Evolutionary conservation across 1,140 invertebrate species (phyloP).

Genomic region (Stenopsyche tienmushanensis): DNA sequence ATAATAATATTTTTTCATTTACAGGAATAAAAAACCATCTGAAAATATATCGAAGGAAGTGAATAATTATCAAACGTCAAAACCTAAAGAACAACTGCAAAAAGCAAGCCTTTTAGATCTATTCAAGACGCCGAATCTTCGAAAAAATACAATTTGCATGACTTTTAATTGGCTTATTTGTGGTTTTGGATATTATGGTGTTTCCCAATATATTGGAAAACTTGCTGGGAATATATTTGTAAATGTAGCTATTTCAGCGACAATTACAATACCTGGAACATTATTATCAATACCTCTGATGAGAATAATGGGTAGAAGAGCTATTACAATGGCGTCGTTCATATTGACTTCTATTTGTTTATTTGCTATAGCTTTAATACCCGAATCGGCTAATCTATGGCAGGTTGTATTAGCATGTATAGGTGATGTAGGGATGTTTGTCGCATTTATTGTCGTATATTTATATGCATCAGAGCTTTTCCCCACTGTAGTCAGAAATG

Average conservation of each 20-base stretch:
- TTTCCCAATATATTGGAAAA: conserved; percentile 72
- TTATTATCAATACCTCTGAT: conserved; percentile 63
- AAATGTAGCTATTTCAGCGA: conserved; percentile 68
- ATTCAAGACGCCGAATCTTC: conserved; percentile 71
- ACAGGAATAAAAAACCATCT: conserved; percentile 58
- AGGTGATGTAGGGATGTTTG: conserved; percentile 68
- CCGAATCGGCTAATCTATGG: conserved; percentile 52
- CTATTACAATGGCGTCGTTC: conserved; percentile 60
- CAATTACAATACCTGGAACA: conserved; percentile 63
- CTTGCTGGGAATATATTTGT: conserved; percentile 71
- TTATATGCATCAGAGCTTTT: conserved; percentile 69
- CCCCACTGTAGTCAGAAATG: conserved; percentile 67
- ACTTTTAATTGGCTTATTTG: conserved; percentile 70
- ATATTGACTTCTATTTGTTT: conserved; percentile 59
- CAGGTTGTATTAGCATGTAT: conserved; percentile 61
- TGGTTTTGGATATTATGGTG: conserved; percentile 73
- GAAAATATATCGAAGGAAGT: conserved; percentile 56
- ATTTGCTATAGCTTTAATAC: conserved; percentile 57
- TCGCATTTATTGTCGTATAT: conserved; percentile 67
- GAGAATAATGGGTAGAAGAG: conserved; percentile 60
- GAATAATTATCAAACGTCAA: conserved; percentile 46
- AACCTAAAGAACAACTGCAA: conserved; percentile 48
- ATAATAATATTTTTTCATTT: conserved; percentile 43
- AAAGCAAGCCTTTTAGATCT: conserved; percentile 68
- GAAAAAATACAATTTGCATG: conserved; percentile 71